Base-by-base conservation (phyloP, 2,888 invertebrate species). In the Himalopsyche kuldschensis region DNA sequence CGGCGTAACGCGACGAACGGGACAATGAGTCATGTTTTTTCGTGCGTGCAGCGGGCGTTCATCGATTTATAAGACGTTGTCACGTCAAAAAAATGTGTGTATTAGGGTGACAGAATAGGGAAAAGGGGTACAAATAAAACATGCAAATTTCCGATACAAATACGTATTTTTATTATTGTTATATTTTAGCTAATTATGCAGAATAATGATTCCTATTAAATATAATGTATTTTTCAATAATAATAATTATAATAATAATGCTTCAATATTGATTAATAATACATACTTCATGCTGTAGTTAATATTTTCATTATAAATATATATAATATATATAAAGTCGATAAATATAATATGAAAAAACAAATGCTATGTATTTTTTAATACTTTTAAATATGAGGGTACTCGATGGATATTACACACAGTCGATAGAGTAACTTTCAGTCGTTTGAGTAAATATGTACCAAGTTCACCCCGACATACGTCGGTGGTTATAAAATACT, bases 131-230 rank as follows among this genome's bases (percentile, higher is more conserved):
- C 24, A 81, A 86, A 86, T 82, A 80, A 85, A 86, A 82, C 84
- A 85, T 82, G 84, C 84, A 20, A 81, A 63, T 78, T 87, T 88
- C 88, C 88, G 88, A 88, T 89, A 89, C 90, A 90, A 90, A 90
- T 90, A 91, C 91, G 90, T 90, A 90, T 87, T 89, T 90, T 90
- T 89, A 90, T 90, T 90, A 91, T 91, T 89, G 90, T 91, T 91
- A 91, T 90, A 91, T 90, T 91, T 86, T 91, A 92, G 91, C 92
- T 92, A 92, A 91, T 91, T 91, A 92, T 92, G 92, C 91, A 91
- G 92, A 92, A 92, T 92, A 92, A 92, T 92, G 91, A 91, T 92
- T 90, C 92, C 91, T 92, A 92, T 92, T 91, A 92, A 92, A 92
- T 92, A 92, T 91, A 92, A 92, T 92, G 91, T 84, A 92, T 91